These are phyloP conservation scores for Oxytorus armatus DNA, from an alignment of 2,888 invertebrate genomes.

Conservation along the genomic window DNA sequence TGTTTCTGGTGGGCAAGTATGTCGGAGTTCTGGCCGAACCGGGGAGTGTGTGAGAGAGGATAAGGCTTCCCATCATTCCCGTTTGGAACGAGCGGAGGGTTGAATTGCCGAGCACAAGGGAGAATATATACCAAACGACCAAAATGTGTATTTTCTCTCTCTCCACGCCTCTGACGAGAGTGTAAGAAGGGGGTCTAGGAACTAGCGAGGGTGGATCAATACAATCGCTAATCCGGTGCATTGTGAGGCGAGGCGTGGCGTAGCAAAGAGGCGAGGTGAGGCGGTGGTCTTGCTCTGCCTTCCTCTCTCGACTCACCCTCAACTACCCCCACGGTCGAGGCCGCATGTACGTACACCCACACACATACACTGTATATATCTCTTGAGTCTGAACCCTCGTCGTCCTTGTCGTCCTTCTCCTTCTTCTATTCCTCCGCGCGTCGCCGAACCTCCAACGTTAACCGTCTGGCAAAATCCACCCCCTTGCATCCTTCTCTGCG, in stretches of 20 bases:
- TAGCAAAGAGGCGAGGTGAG: conserved; percentile 82
- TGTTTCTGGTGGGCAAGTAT: background rate
- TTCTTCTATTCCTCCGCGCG: conserved; percentile 57
- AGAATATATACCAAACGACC: conserved; percentile 72
- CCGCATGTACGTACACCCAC: too few species aligned
- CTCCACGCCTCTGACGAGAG: conserved; percentile 59
- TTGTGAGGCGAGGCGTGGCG: conserved; percentile 84
- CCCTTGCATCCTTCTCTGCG: conserved; percentile 47
- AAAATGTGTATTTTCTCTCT: conserved; percentile 75
- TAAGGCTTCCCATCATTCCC: conserved; percentile 67
- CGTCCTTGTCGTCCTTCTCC: conserved; percentile 53
- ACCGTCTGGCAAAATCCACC: conserved; percentile 54
- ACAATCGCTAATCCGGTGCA: conserved; percentile 85
- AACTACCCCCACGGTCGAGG: conserved; percentile 54
- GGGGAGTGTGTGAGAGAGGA: conserved; percentile 37
- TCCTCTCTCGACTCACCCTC: conserved; percentile 64
- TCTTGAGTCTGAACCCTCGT: conserved; percentile 59
- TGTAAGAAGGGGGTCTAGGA: conserved; percentile 75
- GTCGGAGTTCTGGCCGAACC: background rate
- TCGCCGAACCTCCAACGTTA: conserved; percentile 61
- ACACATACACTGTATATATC: conserved; percentile 33
- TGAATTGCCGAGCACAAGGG: conserved; percentile 54
- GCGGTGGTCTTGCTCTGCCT: conserved; percentile 79
- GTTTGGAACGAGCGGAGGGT: conserved; percentile 51
- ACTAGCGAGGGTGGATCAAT: conserved; percentile 84